These are phyloP conservation scores for Hydropotes inermis DNA, from an alignment of 2,113 vertebrate genomes.

Conservation along the genomic window DNA sequence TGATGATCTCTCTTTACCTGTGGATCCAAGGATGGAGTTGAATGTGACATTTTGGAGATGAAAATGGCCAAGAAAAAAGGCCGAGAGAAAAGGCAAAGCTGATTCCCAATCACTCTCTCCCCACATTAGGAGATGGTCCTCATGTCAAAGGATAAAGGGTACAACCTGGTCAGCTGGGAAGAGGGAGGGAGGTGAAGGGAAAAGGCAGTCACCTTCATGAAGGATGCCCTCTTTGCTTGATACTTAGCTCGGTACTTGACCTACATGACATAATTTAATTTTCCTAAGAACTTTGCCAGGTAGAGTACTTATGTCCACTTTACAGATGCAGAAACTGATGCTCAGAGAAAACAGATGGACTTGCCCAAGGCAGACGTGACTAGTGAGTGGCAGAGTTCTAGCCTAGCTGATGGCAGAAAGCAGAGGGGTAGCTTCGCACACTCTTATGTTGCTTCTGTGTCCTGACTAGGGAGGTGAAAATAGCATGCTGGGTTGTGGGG, in stretches of 20 bases:
- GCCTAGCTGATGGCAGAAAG: not conserved
- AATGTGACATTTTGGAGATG: not conserved
- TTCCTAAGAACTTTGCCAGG: not conserved
- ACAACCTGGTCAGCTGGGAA: not conserved
- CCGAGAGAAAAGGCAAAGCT: not conserved
- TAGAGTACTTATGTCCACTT: constrained; percentile 13
- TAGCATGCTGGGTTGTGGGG: not conserved
- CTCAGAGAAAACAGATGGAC: not conserved
- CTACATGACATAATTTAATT: not conserved
- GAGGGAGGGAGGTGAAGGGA: not conserved
- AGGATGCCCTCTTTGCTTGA: not conserved
- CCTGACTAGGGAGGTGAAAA: not conserved
- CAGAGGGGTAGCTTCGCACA: not conserved
- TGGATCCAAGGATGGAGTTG: not conserved
- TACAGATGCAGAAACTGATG: constrained; percentile 15
- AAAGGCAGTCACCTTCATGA: not conserved
- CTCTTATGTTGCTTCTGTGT: not conserved
- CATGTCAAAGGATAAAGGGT: not conserved
- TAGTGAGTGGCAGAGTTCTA: not conserved
- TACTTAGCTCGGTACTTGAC: not conserved
- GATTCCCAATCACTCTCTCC: not conserved
- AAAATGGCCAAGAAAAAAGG: not conserved
- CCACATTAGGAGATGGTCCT: not conserved
- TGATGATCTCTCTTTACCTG: not conserved
- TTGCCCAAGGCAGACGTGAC: not conserved